Evolutionary conservation across 2,888 invertebrate species (phyloP), one percentile per base, ranked within the genome.

Genomic region (Drosophila mettleri): DNA sequence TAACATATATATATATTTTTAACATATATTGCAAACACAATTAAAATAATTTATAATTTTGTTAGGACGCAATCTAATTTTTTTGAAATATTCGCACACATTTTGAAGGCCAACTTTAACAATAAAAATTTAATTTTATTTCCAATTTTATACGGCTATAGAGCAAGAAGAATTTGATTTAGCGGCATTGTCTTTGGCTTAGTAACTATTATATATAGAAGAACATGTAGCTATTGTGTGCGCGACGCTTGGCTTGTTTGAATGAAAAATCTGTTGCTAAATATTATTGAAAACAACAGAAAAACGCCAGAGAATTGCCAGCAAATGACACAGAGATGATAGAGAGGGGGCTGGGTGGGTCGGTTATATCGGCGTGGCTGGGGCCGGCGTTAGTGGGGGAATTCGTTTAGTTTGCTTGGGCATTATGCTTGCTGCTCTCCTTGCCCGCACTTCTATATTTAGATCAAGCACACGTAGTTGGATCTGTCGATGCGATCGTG

Each of bases 391-490:
- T 24, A 52, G 43, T 34, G 45, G 41, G 39, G 41, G 12, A 41
- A 61, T 49, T 71, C 69, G 68, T 54, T 78, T 69, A 12, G 62
- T 62, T 74, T 72, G 75, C 62, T 68, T 75, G 78, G 76, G 78
- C 74, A 86, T 81, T 65, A 67, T 75, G 66, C 64, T 66, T 75
- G 64, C 64, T 63, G 53, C 52, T 74, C 74, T 64, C 60, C 59
- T 74, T 64, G 74, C 74, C 70, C 63, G 65, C 62, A 58, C 67
- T 64, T 69, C 82, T 86, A 86, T 76, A 71, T 69, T 62, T 86
- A 85, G 87, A 67, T 54, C 74, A 85, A 86, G 87, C 85, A 85
- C 85, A 87, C 85, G 85, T 86, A 80, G 82, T 84, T 83, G 83
- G 67, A 74, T 76, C 76, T 76, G 76, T 80, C 78, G 86, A 83